Conservation (phyloP, 2,797 vertebrate species). For the Simalia tracyae region DNA sequence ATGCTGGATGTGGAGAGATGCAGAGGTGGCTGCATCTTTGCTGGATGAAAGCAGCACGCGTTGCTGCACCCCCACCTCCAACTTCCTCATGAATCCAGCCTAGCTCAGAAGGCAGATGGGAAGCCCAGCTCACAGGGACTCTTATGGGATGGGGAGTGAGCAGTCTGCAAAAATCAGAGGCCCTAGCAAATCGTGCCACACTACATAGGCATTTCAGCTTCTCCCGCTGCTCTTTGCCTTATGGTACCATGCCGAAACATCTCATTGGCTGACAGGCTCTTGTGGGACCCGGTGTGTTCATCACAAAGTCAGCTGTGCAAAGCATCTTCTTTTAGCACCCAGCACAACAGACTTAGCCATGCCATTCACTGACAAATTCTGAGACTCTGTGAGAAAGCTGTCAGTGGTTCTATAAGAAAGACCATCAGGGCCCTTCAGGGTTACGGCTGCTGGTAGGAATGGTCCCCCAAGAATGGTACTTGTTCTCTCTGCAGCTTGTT, state of each 20-base stretch:
- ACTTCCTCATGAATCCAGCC: conserved; percentile 23
- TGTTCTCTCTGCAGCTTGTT: not conserved
- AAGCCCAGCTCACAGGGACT: conserved; percentile 39
- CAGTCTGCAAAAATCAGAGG: not conserved
- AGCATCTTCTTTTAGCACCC: not conserved
- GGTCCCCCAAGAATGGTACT: not conserved
- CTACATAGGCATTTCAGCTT: not conserved
- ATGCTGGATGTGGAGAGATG: conserved; percentile 80
- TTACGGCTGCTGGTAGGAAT: not conserved
- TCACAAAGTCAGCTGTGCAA: not conserved
- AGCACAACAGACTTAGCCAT: not conserved
- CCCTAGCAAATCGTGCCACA: not conserved
- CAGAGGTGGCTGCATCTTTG: conserved; percentile 51
- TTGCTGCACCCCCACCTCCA: not conserved
- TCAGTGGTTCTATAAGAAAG: too few species aligned
- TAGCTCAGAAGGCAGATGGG: conserved; percentile 25
- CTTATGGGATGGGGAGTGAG: not conserved
- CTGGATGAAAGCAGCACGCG: conserved; percentile 4
- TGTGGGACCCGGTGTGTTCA: not conserved
- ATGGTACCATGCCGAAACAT: not conserved
- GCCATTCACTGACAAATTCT: not conserved
- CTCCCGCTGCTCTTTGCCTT: not conserved
- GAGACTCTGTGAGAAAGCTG: not conserved
- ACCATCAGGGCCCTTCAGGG: not conserved
- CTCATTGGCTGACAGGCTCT: not conserved